A percentile compares a stretch with the other conserved stretches of the same genome.
These are phyloP conservation scores for Spialia ferax DNA, from an alignment of 2,888 invertebrate species.

Conservation along the genomic window DNA sequence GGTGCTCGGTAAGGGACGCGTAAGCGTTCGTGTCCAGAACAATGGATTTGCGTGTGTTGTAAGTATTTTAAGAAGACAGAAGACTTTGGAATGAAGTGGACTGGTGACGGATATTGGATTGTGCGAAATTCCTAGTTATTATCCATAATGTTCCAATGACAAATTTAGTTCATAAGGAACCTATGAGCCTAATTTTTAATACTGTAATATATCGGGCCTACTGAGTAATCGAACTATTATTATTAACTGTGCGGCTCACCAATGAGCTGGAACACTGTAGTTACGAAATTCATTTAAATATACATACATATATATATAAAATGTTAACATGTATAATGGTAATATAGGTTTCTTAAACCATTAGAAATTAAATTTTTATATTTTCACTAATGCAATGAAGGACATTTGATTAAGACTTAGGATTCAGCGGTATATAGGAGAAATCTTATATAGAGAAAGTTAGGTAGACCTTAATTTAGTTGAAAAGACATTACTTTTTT, in stretches of 20 bases:
- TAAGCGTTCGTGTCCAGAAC: constrained; percentile 47
- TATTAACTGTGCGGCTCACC: constrained; percentile 43
- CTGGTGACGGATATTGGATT: constrained; percentile 43
- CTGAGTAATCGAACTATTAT: constrained; percentile 74
- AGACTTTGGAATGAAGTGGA: constrained; percentile 44
- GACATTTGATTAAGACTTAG: constrained; percentile 78
- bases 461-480: constrained; percentile 77
- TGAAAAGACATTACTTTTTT: constrained; percentile 74
- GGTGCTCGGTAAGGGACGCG: constrained; percentile 23
- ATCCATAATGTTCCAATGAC: constrained; percentile 60
- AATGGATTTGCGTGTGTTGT: constrained; percentile 50
- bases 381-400: constrained; percentile 83
- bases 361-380: constrained; percentile 83
- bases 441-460: constrained; percentile 64
- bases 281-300: constrained; percentile 57
- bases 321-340: constrained; percentile 81
- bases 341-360: constrained; percentile 84
- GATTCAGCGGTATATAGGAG: constrained; percentile 64
- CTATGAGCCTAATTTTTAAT: constrained; percentile 77
- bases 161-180: constrained; percentile 64
- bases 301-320: constrained; percentile 73
- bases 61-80: constrained; percentile 52
- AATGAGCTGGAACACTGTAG: constrained; percentile 44
- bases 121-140: constrained; percentile 58
- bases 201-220: constrained; percentile 76